phyloP scores from a whole-genome alignment of 2,888 invertebrate species.

The Phyllotreta striolata region DNA sequence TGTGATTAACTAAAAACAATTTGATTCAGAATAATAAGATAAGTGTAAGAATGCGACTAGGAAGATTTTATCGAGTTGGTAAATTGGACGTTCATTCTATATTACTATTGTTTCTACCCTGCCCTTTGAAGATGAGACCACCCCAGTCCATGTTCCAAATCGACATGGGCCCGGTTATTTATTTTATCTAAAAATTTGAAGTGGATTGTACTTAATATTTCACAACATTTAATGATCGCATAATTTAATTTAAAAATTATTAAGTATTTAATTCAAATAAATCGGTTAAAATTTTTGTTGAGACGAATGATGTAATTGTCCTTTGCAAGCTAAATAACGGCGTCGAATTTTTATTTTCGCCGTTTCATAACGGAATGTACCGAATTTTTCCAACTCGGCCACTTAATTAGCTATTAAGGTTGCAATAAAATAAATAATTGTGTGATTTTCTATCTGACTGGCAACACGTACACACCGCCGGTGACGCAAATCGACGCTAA shows the following conservation, averaged over 20 bases:
- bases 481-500: slow-evolving; percentile 11
- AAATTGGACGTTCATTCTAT: slow-evolving; percentile 24
- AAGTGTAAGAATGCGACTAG: slow-evolving; percentile 25
- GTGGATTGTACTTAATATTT: not conserved
- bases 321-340: too few species aligned
- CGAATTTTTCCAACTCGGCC: not conserved
- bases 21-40: slow-evolving; percentile 22
- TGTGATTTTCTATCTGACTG: slow-evolving; percentile 20
- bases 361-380: too few species aligned
- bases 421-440: slow-evolving; percentile 19
- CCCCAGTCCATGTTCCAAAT: slow-evolving; percentile 14
- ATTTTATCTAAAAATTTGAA: slow-evolving; percentile 11
- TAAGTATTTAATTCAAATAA: too few species aligned
- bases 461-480: slow-evolving; percentile 9
- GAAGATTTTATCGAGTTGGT: slow-evolving; percentile 24
- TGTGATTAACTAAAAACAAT: slow-evolving; percentile 22
- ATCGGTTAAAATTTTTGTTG: too few species aligned
- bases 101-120: slow-evolving; percentile 23
- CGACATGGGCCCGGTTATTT: slow-evolving; percentile 11
- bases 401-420: slow-evolving; percentile 12
- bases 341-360: too few species aligned
- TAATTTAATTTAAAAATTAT: too few species aligned
- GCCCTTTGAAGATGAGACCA: slow-evolving; percentile 26
- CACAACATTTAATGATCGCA: too few species aligned
- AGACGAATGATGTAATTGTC: too few species aligned